Conservation (phyloP, 2,113 vertebrate genomes). For the Porphyrio hochstetteri region DNA sequence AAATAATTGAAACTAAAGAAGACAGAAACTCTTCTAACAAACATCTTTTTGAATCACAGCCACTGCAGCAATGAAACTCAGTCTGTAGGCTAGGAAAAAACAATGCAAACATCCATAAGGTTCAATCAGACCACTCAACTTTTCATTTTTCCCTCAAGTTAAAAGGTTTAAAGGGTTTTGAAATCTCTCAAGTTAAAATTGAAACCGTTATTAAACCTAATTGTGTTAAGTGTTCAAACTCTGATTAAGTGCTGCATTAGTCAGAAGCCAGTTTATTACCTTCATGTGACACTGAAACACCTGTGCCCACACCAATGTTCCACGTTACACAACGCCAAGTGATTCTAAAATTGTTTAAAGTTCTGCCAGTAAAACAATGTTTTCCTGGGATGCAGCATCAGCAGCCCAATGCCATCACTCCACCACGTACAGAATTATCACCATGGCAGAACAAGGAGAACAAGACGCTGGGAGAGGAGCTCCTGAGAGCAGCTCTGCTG, state of each 20-base stretch:
- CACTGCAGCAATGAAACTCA: not conserved
- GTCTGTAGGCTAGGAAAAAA: not conserved
- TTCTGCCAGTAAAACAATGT: not conserved
- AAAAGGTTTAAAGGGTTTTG: not conserved
- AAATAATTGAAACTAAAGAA: not conserved
- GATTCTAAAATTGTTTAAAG: not conserved
- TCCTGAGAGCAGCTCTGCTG: too few relatives aligned
- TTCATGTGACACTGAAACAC: not conserved
- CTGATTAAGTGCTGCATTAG: not conserved
- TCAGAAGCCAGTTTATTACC: not conserved
- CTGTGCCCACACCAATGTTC: not conserved
- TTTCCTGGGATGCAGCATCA: not conserved
- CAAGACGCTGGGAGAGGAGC: too few relatives aligned
- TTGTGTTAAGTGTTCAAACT: not conserved
- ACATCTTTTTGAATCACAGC: not conserved
- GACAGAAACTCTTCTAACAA: not conserved
- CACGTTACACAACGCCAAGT: not conserved
- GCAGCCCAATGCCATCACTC: not conserved
- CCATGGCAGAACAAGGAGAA: not conserved
- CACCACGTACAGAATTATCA: not conserved
- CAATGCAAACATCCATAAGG: not conserved
- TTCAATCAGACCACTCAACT: not conserved
- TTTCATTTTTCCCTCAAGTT: not conserved
- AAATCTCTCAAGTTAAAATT: not conserved
- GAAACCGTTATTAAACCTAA: not conserved